A percentile compares a stretch with the other conserved stretches of the same genome.
These are phyloP conservation scores for Mastomys coucha DNA, from an alignment of 2,113 vertebrate species.

Conservation along the genomic window DNA sequence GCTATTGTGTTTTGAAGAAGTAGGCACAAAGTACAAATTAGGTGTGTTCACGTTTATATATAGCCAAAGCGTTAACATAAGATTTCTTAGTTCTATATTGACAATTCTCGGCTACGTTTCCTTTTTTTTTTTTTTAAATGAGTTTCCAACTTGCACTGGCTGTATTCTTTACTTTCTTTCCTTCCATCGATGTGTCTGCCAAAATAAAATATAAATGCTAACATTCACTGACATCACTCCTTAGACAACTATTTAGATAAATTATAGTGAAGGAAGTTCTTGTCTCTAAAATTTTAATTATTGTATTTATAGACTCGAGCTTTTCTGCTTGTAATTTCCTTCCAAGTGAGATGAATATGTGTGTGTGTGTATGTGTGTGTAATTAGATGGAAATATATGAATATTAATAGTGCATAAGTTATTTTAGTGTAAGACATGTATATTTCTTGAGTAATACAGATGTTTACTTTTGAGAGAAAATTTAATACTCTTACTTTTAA, in stretches of 20 bases:
- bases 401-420: not conserved
- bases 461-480: not conserved
- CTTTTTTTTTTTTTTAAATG: not conserved
- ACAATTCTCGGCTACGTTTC: not conserved
- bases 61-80: not conserved
- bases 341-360: conserved; percentile 16
- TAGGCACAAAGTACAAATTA: not conserved
- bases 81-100: not conserved
- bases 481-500: not conserved
- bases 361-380: not conserved
- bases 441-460: not conserved
- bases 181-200: not conserved
- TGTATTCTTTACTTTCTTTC: not conserved
- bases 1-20: not conserved
- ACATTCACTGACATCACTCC: not conserved
- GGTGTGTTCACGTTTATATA: not conserved
- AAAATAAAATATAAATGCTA: conserved; percentile 17
- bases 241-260: not conserved
- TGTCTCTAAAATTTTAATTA: conserved; percentile 34
- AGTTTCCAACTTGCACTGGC: not conserved
- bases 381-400: not conserved
- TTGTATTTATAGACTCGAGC: not conserved
- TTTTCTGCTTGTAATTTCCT: conserved; percentile 50
- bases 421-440: not conserved
- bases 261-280: not conserved